Evolutionary conservation across 2,797 vertebrate species (phyloP).

Genomic region (Austrolebias charrua): DNA sequence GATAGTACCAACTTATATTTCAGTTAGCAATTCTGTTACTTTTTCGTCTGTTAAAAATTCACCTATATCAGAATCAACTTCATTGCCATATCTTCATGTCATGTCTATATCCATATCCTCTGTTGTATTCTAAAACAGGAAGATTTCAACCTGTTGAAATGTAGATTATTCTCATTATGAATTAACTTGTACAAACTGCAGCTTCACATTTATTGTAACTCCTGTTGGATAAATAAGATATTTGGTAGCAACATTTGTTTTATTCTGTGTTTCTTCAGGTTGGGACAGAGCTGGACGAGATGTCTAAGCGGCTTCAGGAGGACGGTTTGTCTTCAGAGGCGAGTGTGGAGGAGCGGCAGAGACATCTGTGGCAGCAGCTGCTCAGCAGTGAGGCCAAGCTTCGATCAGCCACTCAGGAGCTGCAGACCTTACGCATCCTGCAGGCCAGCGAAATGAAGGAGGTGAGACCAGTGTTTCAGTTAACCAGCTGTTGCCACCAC

Average conservation of each 20-base stretch:
- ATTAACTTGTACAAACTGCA: background rate
- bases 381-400: slow-evolving; percentile 68
- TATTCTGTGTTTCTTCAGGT: slow-evolving; percentile 52
- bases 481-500: background rate
- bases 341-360: slow-evolving; percentile 68
- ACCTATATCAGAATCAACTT: too few species aligned
- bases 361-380: slow-evolving; percentile 77
- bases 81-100: too few species aligned
- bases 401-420: slow-evolving; percentile 64
- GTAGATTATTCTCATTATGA: background rate
- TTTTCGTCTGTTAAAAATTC: too few species aligned
- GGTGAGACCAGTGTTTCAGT: slow-evolving; percentile 63
- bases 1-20: too few species aligned
- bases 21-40: too few species aligned
- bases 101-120: too few species aligned
- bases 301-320: slow-evolving; percentile 69
- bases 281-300: slow-evolving; percentile 70
- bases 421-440: slow-evolving; percentile 76
- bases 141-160: too few species aligned
- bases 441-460: slow-evolving; percentile 85
- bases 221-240: background rate
- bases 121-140: too few species aligned
- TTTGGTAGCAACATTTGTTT: background rate
- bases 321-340: slow-evolving; percentile 69
- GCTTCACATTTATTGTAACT: background rate